Evolutionary conservation across 2,113 vertebrate genomes (phyloP).

Genomic region (Lophochroa leadbeateri): DNA sequence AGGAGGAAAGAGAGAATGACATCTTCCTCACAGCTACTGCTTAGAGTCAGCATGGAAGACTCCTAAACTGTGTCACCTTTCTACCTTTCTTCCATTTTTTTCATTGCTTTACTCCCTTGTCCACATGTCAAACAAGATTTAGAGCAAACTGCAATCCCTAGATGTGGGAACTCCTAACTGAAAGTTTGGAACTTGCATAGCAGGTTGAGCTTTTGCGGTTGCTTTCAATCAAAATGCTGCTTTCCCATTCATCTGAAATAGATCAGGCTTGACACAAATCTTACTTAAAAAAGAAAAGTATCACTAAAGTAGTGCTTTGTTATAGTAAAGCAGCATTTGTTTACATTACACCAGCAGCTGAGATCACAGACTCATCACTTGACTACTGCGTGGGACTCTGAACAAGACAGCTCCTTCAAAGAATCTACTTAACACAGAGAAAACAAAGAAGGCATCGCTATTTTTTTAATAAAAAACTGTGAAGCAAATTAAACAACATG

Average conservation of each 20-base stretch:
- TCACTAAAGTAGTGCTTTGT: not conserved
- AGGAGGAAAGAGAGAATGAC: not conserved
- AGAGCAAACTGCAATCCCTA: not conserved
- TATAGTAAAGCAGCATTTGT: not conserved
- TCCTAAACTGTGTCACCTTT: not conserved
- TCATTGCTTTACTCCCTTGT: not conserved
- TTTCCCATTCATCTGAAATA: not conserved
- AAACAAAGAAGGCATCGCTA: not conserved
- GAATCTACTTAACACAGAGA: not conserved
- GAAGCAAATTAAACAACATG: not conserved
- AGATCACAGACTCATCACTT: not conserved
- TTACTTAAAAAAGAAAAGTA: not conserved
- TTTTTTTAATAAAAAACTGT: not conserved
- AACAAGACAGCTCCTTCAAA: not conserved
- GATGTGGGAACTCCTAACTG: not conserved
- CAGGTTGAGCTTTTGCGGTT: not conserved
- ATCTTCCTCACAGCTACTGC: not conserved
- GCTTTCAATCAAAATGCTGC: not conserved
- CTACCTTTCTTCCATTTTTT: not conserved
- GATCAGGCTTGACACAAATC: not conserved
- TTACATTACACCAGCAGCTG: not conserved
- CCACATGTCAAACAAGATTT: not conserved
- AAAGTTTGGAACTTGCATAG: not conserved
- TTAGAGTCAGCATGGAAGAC: not conserved
- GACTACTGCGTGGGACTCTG: not conserved